Conservation (phyloP, 2,113 vertebrate species). For the Sclerurus mexicanus region DNA sequence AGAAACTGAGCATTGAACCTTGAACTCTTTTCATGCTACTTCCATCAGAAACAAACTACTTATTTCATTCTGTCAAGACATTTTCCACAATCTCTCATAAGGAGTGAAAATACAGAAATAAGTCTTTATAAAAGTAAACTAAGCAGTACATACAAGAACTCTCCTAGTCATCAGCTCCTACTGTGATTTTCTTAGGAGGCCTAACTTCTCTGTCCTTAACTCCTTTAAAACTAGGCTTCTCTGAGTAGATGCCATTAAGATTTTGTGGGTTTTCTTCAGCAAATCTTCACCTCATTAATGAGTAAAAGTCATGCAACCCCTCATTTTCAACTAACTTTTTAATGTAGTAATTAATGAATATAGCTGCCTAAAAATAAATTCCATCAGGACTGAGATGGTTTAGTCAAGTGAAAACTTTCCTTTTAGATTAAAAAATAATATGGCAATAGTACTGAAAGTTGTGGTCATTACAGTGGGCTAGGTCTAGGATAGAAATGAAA, state of each 20-base stretch:
- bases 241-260: background rate
- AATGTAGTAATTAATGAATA: background rate
- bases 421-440: background rate
- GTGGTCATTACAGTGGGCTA: background rate
- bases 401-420: background rate
- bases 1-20: background rate
- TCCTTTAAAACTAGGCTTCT: background rate
- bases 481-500: background rate
- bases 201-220: background rate
- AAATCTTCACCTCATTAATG: background rate
- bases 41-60: background rate
- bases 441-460: background rate
- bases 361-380: background rate
- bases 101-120: background rate
- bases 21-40: background rate
- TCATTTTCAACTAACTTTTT: background rate
- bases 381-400: background rate
- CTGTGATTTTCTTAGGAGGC: background rate
- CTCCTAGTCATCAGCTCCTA: background rate
- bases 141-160: background rate
- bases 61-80: background rate
- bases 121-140: background rate
- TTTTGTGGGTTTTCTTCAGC: background rate
- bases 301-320: background rate
- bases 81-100: background rate